A percentile compares a stretch with the other conserved stretches of the same genome.
These are phyloP conservation scores for Phyllotreta cruciferae DNA, from an alignment of 2,888 invertebrate genomes.

Conservation along the genomic window DNA sequence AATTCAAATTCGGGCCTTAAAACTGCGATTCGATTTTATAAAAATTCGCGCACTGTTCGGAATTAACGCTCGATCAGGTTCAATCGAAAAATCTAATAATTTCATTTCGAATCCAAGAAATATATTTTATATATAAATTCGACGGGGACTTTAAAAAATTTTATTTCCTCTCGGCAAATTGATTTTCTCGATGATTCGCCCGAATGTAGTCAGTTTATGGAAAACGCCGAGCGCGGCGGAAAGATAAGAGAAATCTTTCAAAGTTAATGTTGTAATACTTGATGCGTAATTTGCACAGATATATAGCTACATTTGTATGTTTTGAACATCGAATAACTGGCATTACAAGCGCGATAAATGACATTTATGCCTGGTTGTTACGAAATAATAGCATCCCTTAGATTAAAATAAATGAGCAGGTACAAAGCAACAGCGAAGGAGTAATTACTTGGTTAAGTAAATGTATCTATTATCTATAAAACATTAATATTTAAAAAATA, in stretches of 20 bases:
- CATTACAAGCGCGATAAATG: too few relatives aligned
- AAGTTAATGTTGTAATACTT: conserved; percentile 29
- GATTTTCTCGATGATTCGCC: conserved; percentile 28
- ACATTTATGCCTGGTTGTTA: too few relatives aligned
- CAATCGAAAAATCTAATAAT: conserved; percentile 42
- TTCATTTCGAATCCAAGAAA: conserved; percentile 29
- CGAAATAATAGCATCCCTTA: too few relatives aligned
- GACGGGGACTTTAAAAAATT: conserved; percentile 31
- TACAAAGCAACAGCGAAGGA: too few relatives aligned
- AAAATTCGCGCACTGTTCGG: conserved; percentile 37
- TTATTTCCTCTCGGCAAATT: conserved; percentile 34
- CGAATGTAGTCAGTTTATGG: conserved; percentile 23
- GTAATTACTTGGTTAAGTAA: too few relatives aligned
- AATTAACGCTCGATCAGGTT: conserved; percentile 44
- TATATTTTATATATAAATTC: conserved; percentile 28
- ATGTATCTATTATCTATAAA: too few relatives aligned
- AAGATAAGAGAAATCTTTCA: conserved; percentile 27
- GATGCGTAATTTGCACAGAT: conserved; percentile 24
- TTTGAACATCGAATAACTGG: too few relatives aligned
- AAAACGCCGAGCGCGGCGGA: conserved; percentile 20
- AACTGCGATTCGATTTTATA: conserved; percentile 38
- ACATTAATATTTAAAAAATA: too few relatives aligned
- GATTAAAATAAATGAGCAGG: too few relatives aligned
- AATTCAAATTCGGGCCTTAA: conserved; percentile 10
- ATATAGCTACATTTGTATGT: conserved; percentile 4